Percentiles rank a stretch among this genome's conserved stretches.
phyloP scores from a whole-genome alignment of 2,888 invertebrate genomes.

The Palloptera scutellata region DNA sequence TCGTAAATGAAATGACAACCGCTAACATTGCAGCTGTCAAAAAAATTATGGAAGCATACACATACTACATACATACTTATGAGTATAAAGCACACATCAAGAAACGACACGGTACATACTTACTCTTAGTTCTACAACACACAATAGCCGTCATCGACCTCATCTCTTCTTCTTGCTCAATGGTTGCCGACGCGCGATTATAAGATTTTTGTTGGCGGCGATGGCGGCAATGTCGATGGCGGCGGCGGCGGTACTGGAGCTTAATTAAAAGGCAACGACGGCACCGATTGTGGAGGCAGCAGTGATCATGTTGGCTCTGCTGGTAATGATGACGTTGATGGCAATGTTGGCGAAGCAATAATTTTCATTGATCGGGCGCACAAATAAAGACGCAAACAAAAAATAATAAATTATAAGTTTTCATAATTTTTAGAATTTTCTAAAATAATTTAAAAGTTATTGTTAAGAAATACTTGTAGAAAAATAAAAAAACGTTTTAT shows the following conservation, averaged over 20 bases:
- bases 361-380: no score
- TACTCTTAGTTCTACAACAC: not conserved
- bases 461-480: no score
- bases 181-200: constrained; percentile 1
- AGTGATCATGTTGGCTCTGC: not conserved
- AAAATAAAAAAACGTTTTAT: no score
- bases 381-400: no score
- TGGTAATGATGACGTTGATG: constrained; percentile 21
- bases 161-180: constrained; percentile 8
- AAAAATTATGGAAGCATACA: constrained; percentile 28
- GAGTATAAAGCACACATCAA: constrained; percentile 5
- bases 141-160: not conserved
- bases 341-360: constrained; percentile 22
- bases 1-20: constrained; percentile 20
- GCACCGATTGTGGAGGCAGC: constrained; percentile 40
- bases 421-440: no score
- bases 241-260: constrained; percentile 46
- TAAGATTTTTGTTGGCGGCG: constrained; percentile 18
- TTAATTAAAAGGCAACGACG: constrained; percentile 50
- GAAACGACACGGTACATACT: not conserved
- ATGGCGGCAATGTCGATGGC: constrained; percentile 35
- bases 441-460: no score
- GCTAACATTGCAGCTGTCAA: constrained; percentile 37
- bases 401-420: no score
- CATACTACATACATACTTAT: constrained; percentile 5